phyloP scores from a whole-genome alignment of 2,797 vertebrate species.

The Tenualosa thibaudeaui region DNA sequence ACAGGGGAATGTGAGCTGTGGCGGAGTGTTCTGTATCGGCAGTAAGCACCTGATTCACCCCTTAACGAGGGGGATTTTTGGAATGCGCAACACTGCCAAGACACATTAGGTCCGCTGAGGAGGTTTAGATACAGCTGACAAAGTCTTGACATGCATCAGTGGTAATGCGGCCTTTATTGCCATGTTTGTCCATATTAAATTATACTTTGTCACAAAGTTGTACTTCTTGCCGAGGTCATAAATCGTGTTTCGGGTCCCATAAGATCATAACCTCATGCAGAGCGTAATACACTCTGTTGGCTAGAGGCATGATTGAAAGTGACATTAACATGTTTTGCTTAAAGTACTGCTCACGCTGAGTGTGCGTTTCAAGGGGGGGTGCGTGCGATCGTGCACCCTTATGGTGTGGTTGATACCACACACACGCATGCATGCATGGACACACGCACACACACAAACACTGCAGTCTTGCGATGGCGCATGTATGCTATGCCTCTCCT shows the following conservation, averaged over 20 bases:
- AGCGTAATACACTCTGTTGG: neutral
- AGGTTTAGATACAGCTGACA: constrained; percentile 17
- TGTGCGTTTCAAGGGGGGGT: neutral
- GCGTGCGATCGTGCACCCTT: neutral
- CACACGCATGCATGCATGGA: neutral
- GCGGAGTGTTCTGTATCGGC: constrained; percentile 21
- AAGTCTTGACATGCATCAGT: constrained; percentile 18
- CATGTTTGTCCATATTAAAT: constrained; percentile 31
- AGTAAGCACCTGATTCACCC: constrained; percentile 8
- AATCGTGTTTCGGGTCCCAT: constrained; percentile 22
- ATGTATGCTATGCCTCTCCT: neutral
- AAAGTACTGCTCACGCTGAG: neutral
- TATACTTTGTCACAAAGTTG: constrained; percentile 27
- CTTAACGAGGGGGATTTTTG: constrained; percentile 22
- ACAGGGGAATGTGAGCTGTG: neutral
- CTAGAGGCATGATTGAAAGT: neutral
- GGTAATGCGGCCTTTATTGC: constrained; percentile 34
- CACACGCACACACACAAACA: neutral
- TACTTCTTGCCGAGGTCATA: constrained; percentile 23
- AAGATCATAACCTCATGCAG: constrained; percentile 20
- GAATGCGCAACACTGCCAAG: constrained; percentile 13
- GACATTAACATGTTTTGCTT: constrained; percentile 21
- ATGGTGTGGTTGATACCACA: neutral
- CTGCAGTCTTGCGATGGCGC: neutral
- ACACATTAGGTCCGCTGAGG: neutral